Base-by-base conservation (phyloP, 2,888 invertebrate species). In the Oscheius myriophilus region DNA sequence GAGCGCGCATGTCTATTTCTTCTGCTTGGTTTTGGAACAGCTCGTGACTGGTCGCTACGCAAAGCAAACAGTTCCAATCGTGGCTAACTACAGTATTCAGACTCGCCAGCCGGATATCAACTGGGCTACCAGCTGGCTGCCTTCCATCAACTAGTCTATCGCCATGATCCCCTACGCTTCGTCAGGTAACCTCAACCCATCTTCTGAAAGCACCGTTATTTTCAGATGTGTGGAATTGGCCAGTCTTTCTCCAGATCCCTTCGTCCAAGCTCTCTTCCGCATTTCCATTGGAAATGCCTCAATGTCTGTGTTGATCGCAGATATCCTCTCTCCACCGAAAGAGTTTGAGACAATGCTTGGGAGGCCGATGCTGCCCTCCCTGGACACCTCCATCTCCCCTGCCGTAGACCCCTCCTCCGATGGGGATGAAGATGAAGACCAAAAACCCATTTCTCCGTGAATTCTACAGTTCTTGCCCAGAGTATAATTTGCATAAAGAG, bases 91-190 rank as follows among this genome's bases (percentile, higher is more conserved):
- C 61, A 49, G 61, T 61, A 46, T 71, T 65, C 58, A 69, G 75
- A 72, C 51, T 73, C 74, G 18, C 70, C 71, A 18, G 45, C 55
- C 51, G 71, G 70, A 23, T 68, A 61, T 57, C 73, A 70, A 45
- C 42, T 78, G 45, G 73, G 70, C 26, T 71, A 73, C 46, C 79
- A 82, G 59, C 55, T 84, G 42, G 76, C 76, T n/a, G 71, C 79
- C 21, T 72, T 82, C 57, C 82, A 84, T 39, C 73, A 71, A 33
- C 26, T 76, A 7, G 51, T 67, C 9, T 75, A 81, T 66, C 67
- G 76, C 26, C 52, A 26, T 18, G 82, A 83, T 54, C 77, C 81
- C 4, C 57, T 80, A n/a, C 72, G 83, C 18, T 81, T 75, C 58
- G 59, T 74, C 52, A 80, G 78, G 73, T 76, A 16, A 62, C 64